phyloP scores from a whole-genome alignment of 1,140 invertebrate species.

The Heliothis virescens region DNA sequence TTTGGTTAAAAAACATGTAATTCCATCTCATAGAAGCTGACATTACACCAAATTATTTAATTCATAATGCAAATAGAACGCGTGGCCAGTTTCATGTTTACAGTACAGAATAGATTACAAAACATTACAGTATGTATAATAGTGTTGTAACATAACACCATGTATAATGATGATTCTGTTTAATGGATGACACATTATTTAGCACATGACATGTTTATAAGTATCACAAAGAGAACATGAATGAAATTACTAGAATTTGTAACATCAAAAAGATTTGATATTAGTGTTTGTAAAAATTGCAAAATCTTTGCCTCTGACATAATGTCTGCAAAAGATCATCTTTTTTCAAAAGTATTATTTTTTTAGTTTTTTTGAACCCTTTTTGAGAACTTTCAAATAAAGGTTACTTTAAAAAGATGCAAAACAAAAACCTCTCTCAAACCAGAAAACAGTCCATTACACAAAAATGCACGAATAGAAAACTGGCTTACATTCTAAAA shows the following conservation, averaged over 20 bases:
- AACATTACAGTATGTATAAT: conserved; percentile 28
- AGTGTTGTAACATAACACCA: neutral
- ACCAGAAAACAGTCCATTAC: conserved; percentile 5
- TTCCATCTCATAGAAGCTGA: conserved; percentile 9
- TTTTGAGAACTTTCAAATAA: too few species aligned
- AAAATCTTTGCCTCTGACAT: too few species aligned
- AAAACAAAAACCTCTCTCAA: neutral
- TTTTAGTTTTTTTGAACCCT: too few species aligned
- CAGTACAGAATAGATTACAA: conserved; percentile 50
- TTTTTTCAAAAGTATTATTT: too few species aligned
- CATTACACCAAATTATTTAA: conserved; percentile 40
- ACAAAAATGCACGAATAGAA: neutral
- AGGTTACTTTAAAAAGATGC: neutral
- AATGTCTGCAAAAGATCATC: too few species aligned
- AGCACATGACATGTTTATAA: too few species aligned
- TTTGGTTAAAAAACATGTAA: neutral
- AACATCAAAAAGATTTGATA: too few species aligned
- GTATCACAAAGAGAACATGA: too few species aligned
- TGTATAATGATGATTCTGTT: too few species aligned
- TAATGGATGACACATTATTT: too few species aligned
- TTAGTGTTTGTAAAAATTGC: too few species aligned
- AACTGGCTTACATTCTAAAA: conserved; percentile 26
- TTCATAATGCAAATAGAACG: conserved; percentile 51
- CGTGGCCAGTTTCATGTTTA: conserved; percentile 44
- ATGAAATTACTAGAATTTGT: too few species aligned